phyloP scores from a whole-genome alignment of 2,888 invertebrate genomes.

The Hypsopygia costalis region DNA sequence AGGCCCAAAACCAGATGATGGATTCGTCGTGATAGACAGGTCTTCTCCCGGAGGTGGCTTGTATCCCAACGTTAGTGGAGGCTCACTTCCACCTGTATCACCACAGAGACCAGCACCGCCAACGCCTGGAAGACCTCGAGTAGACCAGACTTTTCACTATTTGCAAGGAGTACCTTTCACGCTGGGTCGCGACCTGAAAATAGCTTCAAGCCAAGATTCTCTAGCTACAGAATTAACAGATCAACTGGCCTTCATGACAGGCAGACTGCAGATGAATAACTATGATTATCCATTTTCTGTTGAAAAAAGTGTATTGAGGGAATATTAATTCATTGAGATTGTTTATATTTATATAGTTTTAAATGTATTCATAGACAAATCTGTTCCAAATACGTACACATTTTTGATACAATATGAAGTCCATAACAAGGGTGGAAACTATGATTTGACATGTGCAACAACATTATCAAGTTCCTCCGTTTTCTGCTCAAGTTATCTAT shows the following conservation, averaged over 20 bases:
- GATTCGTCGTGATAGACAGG: slow-evolving; percentile 61
- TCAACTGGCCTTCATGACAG: slow-evolving; percentile 71
- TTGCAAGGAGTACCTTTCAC: slow-evolving; percentile 79
- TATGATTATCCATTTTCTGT: slow-evolving; percentile 75
- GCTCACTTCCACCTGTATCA: slow-evolving; percentile 23
- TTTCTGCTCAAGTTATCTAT: too few species aligned
- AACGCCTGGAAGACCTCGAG: slow-evolving; percentile 33
- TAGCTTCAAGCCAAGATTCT: slow-evolving; percentile 66
- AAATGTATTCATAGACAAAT: too few species aligned
- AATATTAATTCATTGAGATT: slow-evolving; percentile 39
- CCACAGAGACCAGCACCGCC: slow-evolving; percentile 56
- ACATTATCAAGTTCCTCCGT: too few species aligned
- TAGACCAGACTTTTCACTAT: slow-evolving; percentile 65
- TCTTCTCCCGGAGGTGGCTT: slow-evolving; percentile 42
- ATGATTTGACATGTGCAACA: too few species aligned
- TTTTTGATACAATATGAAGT: too few species aligned
- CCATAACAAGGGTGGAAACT: too few species aligned
- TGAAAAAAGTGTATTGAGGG: slow-evolving; percentile 78
- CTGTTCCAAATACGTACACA: too few species aligned
- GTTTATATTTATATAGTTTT: too few species aligned
- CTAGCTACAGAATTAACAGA: slow-evolving; percentile 73
- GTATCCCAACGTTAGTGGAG: slow-evolving; percentile 56
- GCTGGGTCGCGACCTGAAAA: slow-evolving; percentile 66
- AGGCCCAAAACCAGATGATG: slow-evolving; percentile 58
- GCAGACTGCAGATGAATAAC: slow-evolving; percentile 57